Conservation (phyloP, 2,797 vertebrate species). For the Enteromius trimaculatus region DNA sequence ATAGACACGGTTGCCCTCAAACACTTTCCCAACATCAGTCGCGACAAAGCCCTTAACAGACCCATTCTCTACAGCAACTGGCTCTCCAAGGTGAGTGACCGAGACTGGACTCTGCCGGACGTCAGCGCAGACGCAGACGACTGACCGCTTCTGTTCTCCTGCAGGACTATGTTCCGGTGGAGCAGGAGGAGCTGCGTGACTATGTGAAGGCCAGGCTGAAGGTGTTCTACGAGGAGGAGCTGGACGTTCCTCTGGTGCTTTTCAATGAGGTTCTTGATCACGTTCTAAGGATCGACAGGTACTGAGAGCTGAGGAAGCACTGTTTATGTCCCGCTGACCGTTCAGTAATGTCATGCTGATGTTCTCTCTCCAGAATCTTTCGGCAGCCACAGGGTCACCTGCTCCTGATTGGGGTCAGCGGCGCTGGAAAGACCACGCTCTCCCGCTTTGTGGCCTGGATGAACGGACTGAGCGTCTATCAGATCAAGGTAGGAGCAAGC, state of each 20-base stretch:
- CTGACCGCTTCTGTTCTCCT: slow-evolving; percentile 19
- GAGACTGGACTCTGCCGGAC: neutral
- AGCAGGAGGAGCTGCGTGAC: slow-evolving; percentile 96
- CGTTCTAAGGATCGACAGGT: slow-evolving; percentile 96
- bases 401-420: slow-evolving; percentile 96
- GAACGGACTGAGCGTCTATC: slow-evolving; percentile 98
- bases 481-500: slow-evolving; percentile 89
- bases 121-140: neutral
- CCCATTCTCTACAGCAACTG: slow-evolving; percentile 99
- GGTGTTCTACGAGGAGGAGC: slow-evolving; percentile 98
- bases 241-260: slow-evolving; percentile 96
- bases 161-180: slow-evolving; percentile 98
- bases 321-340: neutral
- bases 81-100: slow-evolving; percentile 89
- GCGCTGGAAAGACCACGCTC: slow-evolving; percentile 96
- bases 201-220: slow-evolving; percentile 98
- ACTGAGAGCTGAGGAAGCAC: slow-evolving; percentile 8
- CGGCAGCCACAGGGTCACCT: slow-evolving; percentile 98
- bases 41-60: slow-evolving; percentile 90
- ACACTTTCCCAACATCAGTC: slow-evolving; percentile 98
- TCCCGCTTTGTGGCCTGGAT: slow-evolving; percentile 99
- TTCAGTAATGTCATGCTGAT: neutral
- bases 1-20: slow-evolving; percentile 95
- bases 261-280: slow-evolving; percentile 99
- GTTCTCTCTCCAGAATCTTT: slow-evolving; percentile 87